Evolutionary conservation across 1,140 invertebrate genomes (phyloP), one percentile per base, ranked within the genome.

Genomic region (Prorops nasuta): DNA sequence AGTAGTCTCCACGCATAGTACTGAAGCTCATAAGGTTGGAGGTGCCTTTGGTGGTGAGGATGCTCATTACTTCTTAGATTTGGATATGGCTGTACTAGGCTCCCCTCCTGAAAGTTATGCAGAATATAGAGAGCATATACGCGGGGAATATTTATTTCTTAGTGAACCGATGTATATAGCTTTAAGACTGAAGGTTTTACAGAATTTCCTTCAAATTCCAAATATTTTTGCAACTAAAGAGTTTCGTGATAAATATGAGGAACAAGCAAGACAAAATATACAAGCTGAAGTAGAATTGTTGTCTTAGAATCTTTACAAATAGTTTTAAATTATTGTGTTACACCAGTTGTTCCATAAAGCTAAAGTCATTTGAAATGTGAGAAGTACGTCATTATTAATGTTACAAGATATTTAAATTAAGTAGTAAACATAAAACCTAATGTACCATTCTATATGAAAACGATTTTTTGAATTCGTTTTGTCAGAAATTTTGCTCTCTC

Each of bases 211-310:
- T 47, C 81, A 81, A 64, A 83, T 86, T 47, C 84, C 84, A 35
- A 85, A 86, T 58, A 85, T 86, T 60, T 86, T 81, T 73, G 82
- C 84, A 20, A 86, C 84, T 2, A 76, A 81, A 56, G 76, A 79
- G 55, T 84, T 85, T 57, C 77, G 83, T 17, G 78, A 81, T 17
- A 79, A 79, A 50, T 83, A 77, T 56, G 84, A 86, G 68, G 66
- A 76, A 9, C 72, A 78, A 56, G 84, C 84, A n/a, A 66, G 84
- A 51, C 67, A 72, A 56, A 86, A 86, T 66, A 84, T 86, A 44
- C 67, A 80, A 58, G 63, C 71, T 49, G 84, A 86, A 70, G 80
- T 85, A 37, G 71, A 80, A 56, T 49, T 68, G 42, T 54, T 76
- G 21, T 76, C 73, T 51, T 76, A 77, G 49, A 28, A 28, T 6